A percentile compares a stretch with the other conserved stretches of the same genome.
Evolutionary conservation across 1,140 invertebrate genomes (phyloP).

Genomic region (Luehdorfia chinensis): DNA sequence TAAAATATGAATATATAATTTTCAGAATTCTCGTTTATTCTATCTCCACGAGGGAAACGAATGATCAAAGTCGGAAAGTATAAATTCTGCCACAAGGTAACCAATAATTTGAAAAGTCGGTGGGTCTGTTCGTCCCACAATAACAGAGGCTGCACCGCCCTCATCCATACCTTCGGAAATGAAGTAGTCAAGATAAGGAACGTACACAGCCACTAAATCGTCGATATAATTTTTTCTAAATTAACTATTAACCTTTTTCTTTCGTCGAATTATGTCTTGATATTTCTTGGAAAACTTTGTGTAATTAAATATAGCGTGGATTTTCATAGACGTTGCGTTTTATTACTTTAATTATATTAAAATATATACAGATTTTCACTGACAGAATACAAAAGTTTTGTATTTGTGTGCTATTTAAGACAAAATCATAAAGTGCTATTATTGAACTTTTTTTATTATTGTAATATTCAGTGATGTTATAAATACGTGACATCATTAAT

Average conservation of each 20-base stretch:
- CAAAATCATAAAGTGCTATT: no score
- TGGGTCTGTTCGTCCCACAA: conserved; percentile 45
- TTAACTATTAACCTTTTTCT: conserved; percentile 25
- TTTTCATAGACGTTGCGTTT: no score
- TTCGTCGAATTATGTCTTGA: background rate
- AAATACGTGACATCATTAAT: no score
- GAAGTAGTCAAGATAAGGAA: conserved; percentile 19
- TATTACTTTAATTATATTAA: no score
- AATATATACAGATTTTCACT: no score
- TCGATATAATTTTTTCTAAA: background rate
- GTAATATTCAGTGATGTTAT: no score
- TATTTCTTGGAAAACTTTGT: no score
- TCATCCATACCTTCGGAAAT: conserved; percentile 17
- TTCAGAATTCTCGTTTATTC: conserved; percentile 17
- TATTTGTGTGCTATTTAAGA: no score
- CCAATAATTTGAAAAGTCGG: conserved; percentile 18
- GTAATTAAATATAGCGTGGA: no score
- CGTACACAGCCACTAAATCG: background rate
- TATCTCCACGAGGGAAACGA: conserved; percentile 30
- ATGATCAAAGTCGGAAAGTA: conserved; percentile 31
- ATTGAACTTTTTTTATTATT: no score
- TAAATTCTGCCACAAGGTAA: conserved; percentile 32
- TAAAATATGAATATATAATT: no score
- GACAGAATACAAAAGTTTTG: no score
- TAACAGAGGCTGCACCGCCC: conserved; percentile 21